Percentiles rank a stretch among this genome's conserved stretches.
Conservation (phyloP, 2,888 invertebrate genomes). For the Trileptium ribeirensis region DNA sequence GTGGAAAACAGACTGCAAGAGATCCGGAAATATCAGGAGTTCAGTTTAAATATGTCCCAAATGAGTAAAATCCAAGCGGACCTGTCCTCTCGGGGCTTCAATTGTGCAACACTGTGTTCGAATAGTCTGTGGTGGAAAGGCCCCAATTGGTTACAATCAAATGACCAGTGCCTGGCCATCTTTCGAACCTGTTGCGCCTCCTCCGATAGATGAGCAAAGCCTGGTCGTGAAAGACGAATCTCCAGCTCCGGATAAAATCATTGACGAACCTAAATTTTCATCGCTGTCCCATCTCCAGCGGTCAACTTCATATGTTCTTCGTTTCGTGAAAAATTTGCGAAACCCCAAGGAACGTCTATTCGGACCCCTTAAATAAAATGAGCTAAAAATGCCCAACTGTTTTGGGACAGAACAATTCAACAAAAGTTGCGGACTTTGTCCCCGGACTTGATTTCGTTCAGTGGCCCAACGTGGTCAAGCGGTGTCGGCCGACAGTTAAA, state of each 20-base stretch:
- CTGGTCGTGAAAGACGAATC: neutral
- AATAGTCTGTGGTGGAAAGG: conserved; percentile 41
- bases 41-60: conserved; percentile 39
- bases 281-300: neutral
- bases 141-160: conserved; percentile 35
- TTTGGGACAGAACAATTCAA: neutral
- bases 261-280: neutral
- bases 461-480: neutral
- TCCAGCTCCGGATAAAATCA: neutral
- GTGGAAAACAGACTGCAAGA: conserved; percentile 38
- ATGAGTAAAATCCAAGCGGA: conserved; percentile 42
- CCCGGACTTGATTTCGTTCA: neutral
- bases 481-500: neutral
- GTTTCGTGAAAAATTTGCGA: neutral
- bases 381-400: neutral
- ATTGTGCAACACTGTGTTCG: conserved; percentile 23
- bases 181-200: neutral
- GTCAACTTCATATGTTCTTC: neutral
- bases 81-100: conserved; percentile 36
- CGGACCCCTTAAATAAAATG: neutral
- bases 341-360: neutral
- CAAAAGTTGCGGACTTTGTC: too few relatives aligned
- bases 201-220: neutral
- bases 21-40: conserved; percentile 30
- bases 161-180: neutral